phyloP scores from a whole-genome alignment of 2,797 vertebrate species.

The Cyprinodon diabolis region DNA sequence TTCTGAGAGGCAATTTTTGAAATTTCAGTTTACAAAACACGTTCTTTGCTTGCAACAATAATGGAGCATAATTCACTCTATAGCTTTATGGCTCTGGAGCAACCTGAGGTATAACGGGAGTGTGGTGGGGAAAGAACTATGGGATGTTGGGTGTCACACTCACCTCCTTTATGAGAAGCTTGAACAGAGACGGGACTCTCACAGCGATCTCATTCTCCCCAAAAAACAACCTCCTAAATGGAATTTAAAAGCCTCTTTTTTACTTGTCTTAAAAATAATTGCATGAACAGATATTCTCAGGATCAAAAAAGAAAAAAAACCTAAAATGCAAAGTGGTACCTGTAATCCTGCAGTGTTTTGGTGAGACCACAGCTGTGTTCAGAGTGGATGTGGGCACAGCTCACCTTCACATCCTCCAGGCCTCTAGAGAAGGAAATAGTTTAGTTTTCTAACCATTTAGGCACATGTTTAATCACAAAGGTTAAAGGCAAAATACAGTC shows the following conservation, averaged over 20 bases:
- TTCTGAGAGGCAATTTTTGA: too few species aligned
- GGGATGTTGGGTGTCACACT: slow-evolving; percentile 40
- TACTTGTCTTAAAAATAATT: neutral
- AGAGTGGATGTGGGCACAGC: slow-evolving; percentile 85
- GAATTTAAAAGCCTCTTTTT: neutral
- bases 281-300: neutral
- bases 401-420: slow-evolving; percentile 85
- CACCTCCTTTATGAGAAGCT: slow-evolving; percentile 94
- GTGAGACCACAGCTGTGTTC: slow-evolving; percentile 87
- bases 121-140: neutral
- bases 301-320: neutral
- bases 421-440: slow-evolving; percentile 80
- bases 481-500: too few species aligned
- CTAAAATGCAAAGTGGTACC: slow-evolving; percentile 71
- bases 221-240: slow-evolving; percentile 87
- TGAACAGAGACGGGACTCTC: slow-evolving; percentile 92
- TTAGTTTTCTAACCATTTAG: slow-evolving; percentile 8
- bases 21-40: too few species aligned
- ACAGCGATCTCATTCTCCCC: slow-evolving; percentile 94
- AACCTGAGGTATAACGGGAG: too few species aligned
- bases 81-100: too few species aligned
- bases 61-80: too few species aligned
- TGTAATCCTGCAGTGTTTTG: slow-evolving; percentile 85
- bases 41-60: too few species aligned
- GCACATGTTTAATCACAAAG: too few species aligned